A percentile compares a stretch with the other conserved stretches of the same genome.
phyloP scores from a whole-genome alignment of 2,113 vertebrate genomes.

The Crotalus horridus region DNA sequence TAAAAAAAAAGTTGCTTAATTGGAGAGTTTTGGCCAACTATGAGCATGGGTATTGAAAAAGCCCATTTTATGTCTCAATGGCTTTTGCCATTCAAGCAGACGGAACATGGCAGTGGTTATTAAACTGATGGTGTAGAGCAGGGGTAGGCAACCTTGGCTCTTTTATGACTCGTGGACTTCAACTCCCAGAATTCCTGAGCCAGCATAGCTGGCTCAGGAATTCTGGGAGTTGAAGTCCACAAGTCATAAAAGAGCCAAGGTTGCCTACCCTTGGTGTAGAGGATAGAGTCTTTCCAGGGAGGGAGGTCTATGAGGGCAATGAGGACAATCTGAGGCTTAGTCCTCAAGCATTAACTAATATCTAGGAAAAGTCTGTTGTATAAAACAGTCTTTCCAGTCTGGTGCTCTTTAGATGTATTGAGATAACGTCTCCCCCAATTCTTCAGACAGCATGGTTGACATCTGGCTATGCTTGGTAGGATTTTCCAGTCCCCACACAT shows the following conservation, averaged over 20 bases:
- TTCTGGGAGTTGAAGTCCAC: too few relatives aligned
- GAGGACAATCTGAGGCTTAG: not conserved
- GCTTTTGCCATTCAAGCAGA: not conserved
- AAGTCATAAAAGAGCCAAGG: too few relatives aligned
- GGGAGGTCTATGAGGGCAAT: not conserved
- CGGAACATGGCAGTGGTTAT: not conserved
- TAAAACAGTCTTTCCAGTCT: not conserved
- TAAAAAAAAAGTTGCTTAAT: not conserved
- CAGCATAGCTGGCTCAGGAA: too few relatives aligned
- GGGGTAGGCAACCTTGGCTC: too few relatives aligned
- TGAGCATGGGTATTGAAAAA: not conserved
- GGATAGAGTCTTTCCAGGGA: not conserved
- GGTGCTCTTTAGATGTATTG: not conserved
- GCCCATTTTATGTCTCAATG: too few relatives aligned
- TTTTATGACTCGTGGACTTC: too few relatives aligned
- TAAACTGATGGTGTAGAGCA: not conserved
- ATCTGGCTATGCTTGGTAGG: not conserved
- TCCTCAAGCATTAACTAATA: not conserved
- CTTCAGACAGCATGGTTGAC: not conserved
- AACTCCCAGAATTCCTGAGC: too few relatives aligned
- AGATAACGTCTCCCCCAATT: not conserved
- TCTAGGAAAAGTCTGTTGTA: not conserved
- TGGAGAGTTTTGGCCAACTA: not conserved
- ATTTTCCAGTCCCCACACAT: not conserved
- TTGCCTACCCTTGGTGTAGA: not conserved